Base-by-base conservation (phyloP, 2,113 vertebrate genomes). In the Clarias batrachus region DNA sequence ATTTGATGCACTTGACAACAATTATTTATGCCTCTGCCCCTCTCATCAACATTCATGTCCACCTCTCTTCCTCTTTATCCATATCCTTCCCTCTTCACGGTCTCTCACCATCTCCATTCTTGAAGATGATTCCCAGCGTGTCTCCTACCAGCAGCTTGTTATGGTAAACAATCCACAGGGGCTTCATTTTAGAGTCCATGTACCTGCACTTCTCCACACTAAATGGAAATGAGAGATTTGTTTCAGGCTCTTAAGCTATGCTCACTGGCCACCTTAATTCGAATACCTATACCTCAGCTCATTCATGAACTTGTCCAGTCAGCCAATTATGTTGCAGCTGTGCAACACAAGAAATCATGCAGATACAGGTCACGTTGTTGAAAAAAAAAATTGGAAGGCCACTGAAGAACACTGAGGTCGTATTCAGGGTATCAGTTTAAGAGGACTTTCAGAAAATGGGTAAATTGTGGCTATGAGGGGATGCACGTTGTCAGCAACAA, bases 141-240 rank as follows among this genome's bases (percentile, higher is more conserved):
- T 99, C 97, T 81, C 97, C 96, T 62, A 94, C 94, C 91, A 98
- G 94, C 88, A 97, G 96, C 92, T 97, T 97, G 92, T 97, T 99
- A 91, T 96, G 97, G 92, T 99, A 99, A 10, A 99, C 97, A 56
- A 99, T 96, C 97, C 98, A 99, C 4, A 99, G 94, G 16, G 98
- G 98, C 91, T 99, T 99, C 98, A 99, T 99, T 93, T 99, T 99
- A 23, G 98, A 99, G 94, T 99, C 98, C 98, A 99, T 99, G 33
- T 97, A 99, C 70, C 96, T 97, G 94, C 98, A 99, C 89, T 94
- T 98, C 87, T 99, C 97, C 93, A 99, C 95, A 90, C 98, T 99
- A 91, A 80, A 91, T 87, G 56, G 1, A 13, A 73, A 27, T 59
- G 30, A 33, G 17, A 80, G 16, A 21, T 11, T 60, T 19, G 56